phyloP scores from a whole-genome alignment of 2,113 vertebrate genomes.

The Cottus gobio region DNA sequence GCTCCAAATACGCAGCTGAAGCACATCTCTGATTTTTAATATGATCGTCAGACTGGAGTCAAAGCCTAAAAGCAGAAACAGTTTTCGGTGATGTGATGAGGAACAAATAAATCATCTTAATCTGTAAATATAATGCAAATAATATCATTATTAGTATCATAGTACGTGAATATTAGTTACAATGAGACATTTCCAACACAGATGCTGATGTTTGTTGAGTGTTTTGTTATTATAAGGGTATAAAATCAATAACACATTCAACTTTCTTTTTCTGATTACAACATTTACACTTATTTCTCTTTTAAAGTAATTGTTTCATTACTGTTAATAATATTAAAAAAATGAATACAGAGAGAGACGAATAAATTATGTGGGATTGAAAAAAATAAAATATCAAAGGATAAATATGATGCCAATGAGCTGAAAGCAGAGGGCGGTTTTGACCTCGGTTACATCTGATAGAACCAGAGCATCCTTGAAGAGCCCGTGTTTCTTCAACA shows the following conservation, averaged over 20 bases:
- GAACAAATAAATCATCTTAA: not conserved
- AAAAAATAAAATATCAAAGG: too few species aligned
- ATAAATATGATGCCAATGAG: not conserved
- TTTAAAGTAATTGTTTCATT: not conserved
- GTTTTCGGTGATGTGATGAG: not conserved
- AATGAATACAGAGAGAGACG: too few species aligned
- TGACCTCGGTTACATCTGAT: not conserved
- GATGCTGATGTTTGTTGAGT: not conserved
- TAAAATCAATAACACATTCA: not conserved
- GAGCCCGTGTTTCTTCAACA: not conserved
- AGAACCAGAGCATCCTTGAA: not conserved
- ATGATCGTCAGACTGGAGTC: not conserved
- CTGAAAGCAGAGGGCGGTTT: not conserved
- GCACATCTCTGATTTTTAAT: not conserved
- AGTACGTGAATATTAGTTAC: not conserved
- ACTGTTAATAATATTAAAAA: too few species aligned
- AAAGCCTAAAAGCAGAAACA: not conserved
- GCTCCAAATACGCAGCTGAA: not conserved
- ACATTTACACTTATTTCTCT: not conserved
- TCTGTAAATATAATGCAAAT: not conserved
- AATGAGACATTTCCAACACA: not conserved
- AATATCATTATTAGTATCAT: not conserved
- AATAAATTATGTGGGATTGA: too few species aligned
- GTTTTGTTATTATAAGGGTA: not conserved
- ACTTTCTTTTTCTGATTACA: not conserved